A percentile compares a stretch with the other conserved stretches of the same genome.
Evolutionary conservation across 2,113 vertebrate species (phyloP).

Genomic region (Willisornis vidua): DNA sequence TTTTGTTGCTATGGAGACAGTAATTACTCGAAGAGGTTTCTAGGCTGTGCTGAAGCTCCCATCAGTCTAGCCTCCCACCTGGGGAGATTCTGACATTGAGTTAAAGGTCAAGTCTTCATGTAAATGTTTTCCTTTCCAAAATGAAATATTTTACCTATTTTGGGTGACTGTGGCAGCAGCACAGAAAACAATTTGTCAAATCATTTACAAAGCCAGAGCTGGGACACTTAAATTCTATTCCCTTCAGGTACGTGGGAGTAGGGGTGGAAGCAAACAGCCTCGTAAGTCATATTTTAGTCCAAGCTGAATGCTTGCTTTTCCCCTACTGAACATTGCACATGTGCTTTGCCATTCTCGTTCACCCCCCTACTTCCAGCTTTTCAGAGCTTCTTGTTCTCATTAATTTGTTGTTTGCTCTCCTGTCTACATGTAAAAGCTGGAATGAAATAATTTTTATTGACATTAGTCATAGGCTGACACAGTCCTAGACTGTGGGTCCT

Average conservation of each 20-base stretch:
- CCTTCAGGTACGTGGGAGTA: slow-evolving; percentile 34
- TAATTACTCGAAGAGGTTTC: slow-evolving; percentile 73
- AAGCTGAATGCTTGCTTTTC: background rate
- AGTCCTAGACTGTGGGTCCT: background rate
- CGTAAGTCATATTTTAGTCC: slow-evolving; percentile 17
- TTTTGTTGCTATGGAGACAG: slow-evolving; percentile 69
- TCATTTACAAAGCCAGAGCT: slow-evolving; percentile 59
- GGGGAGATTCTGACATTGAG: slow-evolving; percentile 74
- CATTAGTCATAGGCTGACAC: background rate
- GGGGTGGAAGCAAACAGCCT: slow-evolving; percentile 27
- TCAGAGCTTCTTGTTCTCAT: slow-evolving; percentile 30
- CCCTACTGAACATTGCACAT: accelerated
- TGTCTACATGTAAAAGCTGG: background rate
- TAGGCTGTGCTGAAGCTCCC: slow-evolving; percentile 63
- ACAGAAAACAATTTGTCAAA: slow-evolving; percentile 76
- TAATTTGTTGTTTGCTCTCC: slow-evolving; percentile 38
- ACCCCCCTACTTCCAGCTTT: background rate
- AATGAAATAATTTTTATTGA: slow-evolving; percentile 45
- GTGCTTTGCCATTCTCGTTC: background rate
- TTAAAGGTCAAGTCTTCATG: slow-evolving; percentile 74
- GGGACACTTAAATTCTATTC: slow-evolving; percentile 70
- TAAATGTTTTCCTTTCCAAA: slow-evolving; percentile 72
- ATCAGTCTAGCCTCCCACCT: slow-evolving; percentile 65
- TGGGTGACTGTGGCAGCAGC: slow-evolving; percentile 62
- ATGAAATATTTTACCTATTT: slow-evolving; percentile 78